Conservation (phyloP, 2,888 invertebrate species). For the Didymodactylos carnosus region DNA sequence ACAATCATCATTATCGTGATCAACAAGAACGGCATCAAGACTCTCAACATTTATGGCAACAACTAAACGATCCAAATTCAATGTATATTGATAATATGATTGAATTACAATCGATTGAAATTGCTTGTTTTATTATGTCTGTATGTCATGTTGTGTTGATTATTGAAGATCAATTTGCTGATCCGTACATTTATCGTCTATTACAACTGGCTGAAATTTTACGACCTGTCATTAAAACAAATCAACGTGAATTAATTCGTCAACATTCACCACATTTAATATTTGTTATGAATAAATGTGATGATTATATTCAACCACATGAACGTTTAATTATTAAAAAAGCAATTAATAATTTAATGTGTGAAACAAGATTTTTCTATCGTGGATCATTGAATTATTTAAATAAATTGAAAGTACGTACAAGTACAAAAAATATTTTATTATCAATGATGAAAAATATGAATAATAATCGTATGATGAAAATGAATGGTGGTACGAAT, state of each 20-base stretch:
- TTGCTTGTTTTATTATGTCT: constrained; percentile 61
- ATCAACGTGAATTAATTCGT: neutral
- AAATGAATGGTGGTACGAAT: too few relatives aligned
- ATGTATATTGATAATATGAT: constrained; percentile 9
- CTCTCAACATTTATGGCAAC: neutral
- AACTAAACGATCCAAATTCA: neutral
- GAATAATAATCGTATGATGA: too few relatives aligned
- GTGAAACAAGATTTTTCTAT: neutral
- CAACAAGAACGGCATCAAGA: neutral
- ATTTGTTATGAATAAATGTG: neutral
- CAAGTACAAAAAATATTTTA: neutral
- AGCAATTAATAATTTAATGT: neutral
- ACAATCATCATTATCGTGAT: neutral
- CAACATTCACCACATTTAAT: neutral
- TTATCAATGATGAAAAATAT: too few relatives aligned
- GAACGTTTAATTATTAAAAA: neutral
- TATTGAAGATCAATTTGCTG: constrained; percentile 69
- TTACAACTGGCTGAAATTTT: neutral
- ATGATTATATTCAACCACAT: neutral
- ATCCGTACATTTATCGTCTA: constrained; percentile 44
- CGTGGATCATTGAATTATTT: neutral
- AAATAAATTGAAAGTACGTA: neutral
- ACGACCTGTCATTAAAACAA: neutral
- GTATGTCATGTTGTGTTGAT: constrained; percentile 72
- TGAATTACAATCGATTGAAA: constrained; percentile 49